Conservation (phyloP, 2,797 vertebrate species). For the Neopelma chrysocephalum region DNA sequence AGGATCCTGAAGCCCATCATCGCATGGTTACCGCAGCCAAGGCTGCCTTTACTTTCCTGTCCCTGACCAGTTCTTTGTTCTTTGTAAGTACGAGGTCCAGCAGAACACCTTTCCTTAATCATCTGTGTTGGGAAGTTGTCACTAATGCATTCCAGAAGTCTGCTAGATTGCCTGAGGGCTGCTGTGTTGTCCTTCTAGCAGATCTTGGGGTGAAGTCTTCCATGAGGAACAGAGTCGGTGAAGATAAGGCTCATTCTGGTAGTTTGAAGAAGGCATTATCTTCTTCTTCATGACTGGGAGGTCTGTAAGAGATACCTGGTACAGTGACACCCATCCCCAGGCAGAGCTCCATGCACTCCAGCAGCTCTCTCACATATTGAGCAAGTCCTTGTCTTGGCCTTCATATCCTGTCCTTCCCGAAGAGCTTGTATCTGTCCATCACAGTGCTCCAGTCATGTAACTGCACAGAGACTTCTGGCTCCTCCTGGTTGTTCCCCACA, state of each 20-base stretch:
- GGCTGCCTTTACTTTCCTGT: background rate
- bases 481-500: accelerated
- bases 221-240: background rate
- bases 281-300: background rate
- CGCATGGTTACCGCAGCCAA: background rate
- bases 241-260: background rate
- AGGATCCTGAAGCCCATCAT: background rate
- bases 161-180: background rate
- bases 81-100: background rate
- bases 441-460: background rate
- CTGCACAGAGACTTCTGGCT: background rate
- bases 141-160: background rate
- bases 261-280: background rate
- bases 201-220: background rate
- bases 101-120: background rate
- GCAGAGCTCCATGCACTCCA: background rate
- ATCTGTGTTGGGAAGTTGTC: background rate
- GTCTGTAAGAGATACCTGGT: background rate
- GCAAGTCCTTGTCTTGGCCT: background rate
- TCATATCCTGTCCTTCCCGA: background rate
- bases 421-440: background rate
- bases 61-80: background rate
- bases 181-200: background rate
- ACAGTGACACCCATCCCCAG: background rate
- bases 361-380: background rate